Evolutionary conservation across 2,797 vertebrate genomes (phyloP).

Genomic region (Anomalospiza imberbis): DNA sequence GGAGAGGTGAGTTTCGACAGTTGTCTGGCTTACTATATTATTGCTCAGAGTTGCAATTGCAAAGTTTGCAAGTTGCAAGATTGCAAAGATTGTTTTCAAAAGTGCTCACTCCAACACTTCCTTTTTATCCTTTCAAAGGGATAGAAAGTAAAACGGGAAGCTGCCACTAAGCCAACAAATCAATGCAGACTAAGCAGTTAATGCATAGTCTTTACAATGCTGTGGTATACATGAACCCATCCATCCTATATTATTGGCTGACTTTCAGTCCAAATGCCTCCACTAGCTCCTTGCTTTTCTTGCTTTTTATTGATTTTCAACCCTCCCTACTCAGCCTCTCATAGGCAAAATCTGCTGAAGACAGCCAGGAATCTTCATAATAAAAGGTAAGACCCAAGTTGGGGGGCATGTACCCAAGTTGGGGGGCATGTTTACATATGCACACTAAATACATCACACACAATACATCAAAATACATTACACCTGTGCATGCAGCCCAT

Average conservation of each 20-base stretch:
- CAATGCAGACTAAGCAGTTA: neutral
- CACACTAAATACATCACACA: neutral
- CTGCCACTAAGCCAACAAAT: neutral
- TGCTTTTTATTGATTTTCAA: slow-evolving; percentile 8
- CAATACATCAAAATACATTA: neutral
- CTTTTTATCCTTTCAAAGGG: neutral
- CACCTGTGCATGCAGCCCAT: neutral
- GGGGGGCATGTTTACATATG: neutral
- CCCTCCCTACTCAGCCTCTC: slow-evolving; percentile 2
- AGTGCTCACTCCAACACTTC: neutral
- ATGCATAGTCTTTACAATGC: neutral
- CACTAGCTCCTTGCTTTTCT: neutral
- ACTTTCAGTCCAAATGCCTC: neutral
- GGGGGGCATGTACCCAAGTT: neutral
- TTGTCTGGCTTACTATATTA: neutral
- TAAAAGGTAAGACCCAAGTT: neutral
- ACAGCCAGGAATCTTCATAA: neutral
- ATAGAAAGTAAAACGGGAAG: neutral
- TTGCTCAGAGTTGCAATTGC: neutral
- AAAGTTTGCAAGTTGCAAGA: neutral
- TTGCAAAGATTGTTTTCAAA: neutral
- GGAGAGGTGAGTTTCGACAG: slow-evolving; percentile 74
- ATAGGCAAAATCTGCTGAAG: slow-evolving; percentile 16
- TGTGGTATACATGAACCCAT: neutral
- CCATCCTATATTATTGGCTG: neutral